phyloP scores from a whole-genome alignment of 2,888 invertebrate species.

The Imbricaverruca yamaguchii region DNA sequence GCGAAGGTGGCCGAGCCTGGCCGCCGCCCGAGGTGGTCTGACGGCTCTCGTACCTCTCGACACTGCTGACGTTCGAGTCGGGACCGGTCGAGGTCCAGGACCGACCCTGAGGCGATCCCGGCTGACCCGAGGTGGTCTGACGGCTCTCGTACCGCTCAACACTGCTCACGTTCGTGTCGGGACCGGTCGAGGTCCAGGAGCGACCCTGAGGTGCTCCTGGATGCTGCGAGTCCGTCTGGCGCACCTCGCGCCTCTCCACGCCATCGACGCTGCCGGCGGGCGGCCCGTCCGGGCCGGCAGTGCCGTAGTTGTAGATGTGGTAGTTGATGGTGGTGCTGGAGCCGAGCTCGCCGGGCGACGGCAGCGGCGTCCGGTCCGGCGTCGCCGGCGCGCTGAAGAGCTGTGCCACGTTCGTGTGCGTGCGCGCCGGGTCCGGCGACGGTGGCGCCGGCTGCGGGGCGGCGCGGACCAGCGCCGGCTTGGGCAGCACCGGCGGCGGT shows the following conservation, averaged over 20 bases:
- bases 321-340: constrained; percentile 20
- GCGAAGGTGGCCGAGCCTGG: neutral
- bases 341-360: neutral
- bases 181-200: too few relatives aligned
- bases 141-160: too few relatives aligned
- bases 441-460: too few relatives aligned
- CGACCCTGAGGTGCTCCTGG: too few relatives aligned
- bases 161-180: too few relatives aligned
- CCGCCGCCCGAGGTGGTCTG: neutral
- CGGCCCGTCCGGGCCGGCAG: neutral
- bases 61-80: too few relatives aligned
- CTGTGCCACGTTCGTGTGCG: neutral
- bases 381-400: neutral
- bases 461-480: neutral
- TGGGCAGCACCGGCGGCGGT: neutral
- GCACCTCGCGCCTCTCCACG: neutral
- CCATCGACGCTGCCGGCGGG: neutral
- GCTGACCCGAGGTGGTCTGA: too few relatives aligned
- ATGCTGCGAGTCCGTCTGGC: too few relatives aligned
- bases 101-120: too few relatives aligned
- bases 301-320: constrained; percentile 23
- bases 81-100: too few relatives aligned
- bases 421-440: neutral
- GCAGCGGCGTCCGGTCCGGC: neutral
- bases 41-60: too few relatives aligned